Conservation (phyloP, 2,888 invertebrate species). For the Cheilosia grossa region DNA sequence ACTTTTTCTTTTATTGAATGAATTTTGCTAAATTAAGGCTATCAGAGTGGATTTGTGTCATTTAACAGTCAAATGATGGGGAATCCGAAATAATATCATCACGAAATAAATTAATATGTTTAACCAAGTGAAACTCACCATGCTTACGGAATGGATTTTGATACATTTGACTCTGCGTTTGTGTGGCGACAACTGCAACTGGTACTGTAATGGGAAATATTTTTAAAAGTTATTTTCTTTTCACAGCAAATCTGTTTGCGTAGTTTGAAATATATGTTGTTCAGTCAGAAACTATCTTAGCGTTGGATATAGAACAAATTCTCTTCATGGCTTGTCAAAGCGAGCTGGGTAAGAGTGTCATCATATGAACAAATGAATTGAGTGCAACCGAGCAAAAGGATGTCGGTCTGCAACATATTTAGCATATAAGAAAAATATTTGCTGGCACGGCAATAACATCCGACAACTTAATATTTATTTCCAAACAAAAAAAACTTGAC, state of each 20-base stretch:
- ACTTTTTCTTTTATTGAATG: background rate
- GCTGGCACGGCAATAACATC: no score
- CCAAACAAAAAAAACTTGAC: no score
- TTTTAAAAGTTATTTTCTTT: no score
- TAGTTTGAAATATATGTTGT: no score
- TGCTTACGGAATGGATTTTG: background rate
- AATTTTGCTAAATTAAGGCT: background rate
- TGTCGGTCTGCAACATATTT: background rate
- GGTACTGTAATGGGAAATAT: no score
- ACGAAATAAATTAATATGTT: background rate
- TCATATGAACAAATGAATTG: background rate
- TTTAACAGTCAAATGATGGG: slow-evolving; percentile 52
- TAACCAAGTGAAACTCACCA: background rate
- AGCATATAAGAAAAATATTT: background rate
- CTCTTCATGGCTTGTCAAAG: slow-evolving; percentile 62
- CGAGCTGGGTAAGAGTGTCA: slow-evolving; percentile 56
- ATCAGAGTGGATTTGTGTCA: slow-evolving; percentile 42
- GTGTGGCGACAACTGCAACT: background rate
- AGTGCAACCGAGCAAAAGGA: background rate
- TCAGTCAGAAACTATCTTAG: slow-evolving; percentile 22
- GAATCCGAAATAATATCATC: slow-evolving; percentile 44
- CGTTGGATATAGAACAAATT: slow-evolving; percentile 57
- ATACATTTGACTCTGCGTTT: background rate
- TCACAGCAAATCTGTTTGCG: no score
- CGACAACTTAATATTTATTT: background rate